Conservation (phyloP, 2,113 vertebrate genomes). For the Sinocyclocheilus grahami region DNA sequence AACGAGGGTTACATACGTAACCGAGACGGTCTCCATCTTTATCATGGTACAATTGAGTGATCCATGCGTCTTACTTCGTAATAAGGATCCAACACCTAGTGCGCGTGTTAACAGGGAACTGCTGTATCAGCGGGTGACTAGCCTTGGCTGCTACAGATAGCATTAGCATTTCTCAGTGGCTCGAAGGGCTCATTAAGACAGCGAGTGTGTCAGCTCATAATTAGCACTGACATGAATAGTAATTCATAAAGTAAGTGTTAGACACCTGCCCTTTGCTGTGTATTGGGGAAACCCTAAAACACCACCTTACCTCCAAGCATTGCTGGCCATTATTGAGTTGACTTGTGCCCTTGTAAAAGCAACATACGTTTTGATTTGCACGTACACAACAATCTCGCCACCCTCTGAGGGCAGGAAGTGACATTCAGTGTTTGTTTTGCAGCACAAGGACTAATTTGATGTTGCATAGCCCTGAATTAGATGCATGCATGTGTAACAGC, state of each 20-base stretch:
- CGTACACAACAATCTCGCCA: background rate
- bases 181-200: constrained; percentile 43
- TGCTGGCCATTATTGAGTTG: background rate
- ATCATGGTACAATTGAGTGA: background rate
- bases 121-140: constrained; percentile 24
- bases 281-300: background rate
- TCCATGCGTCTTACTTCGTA: background rate
- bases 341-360: constrained; percentile 10
- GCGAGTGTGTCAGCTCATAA: constrained; percentile 28
- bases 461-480: constrained; percentile 34
- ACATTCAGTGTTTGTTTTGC: constrained; percentile 28
- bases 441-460: constrained; percentile 36
- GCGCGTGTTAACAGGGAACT: constrained; percentile 19
- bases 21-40: constrained; percentile 30
- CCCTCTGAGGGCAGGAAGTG: background rate
- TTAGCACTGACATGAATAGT: constrained; percentile 43
- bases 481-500: constrained; percentile 30
- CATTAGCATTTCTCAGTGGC: constrained; percentile 46
- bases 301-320: background rate
- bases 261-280: constrained; percentile 38
- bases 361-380: background rate
- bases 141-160: constrained; percentile 43
- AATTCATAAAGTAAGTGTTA: constrained; percentile 32
- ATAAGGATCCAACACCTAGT: background rate
- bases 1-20: no score